Base-by-base conservation (phyloP, 1,140 invertebrate species). In the Cheumatopsyche charites region DNA sequence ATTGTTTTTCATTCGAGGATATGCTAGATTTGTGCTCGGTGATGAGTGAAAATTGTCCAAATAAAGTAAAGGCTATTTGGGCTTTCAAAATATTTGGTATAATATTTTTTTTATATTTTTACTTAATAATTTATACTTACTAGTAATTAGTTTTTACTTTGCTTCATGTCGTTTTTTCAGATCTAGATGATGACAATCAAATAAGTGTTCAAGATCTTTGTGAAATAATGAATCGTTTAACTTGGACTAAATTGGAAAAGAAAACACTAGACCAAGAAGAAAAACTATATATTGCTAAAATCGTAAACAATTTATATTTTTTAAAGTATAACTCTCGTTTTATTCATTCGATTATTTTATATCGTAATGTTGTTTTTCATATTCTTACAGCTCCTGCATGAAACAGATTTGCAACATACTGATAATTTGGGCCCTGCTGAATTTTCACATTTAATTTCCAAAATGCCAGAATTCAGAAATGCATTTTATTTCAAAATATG, bases 71-170 rank as follows among this genome's bases (percentile, higher is more conserved):
- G 80, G 87, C 91, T 11, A 80, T 82, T 7, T 93, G 92, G 87
- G 91, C 91, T n/a, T 93, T 93, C 78, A 85, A 84, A 79, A 88
- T 94, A 70, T 93, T 89, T 79, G 91, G 91, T 91, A 82, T 80
- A 76, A 78, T 62, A 23, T 61, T 41, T 17, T 52, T 67, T 47
- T 73, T 49, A 36, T 49, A 70, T 69, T 47, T 62, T 15, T n/a
- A 43, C 36, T 23, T 36, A 62, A 62, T 3, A 26, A 62, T n/a
- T 23, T 3, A 9, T 62, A 9, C 5, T n/a, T 62, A n/a, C n/a
- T n/a, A n/a, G n/a, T 62, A 67, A 66, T 25, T 52, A 12, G 4
- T 61, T 61, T 61, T 61, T 19, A 61, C 21, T 49, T 19, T 61
- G 21, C n/a, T n/a, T n/a, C n/a, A n/a, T n/a, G n/a, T n/a, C n/a